Evolutionary conservation across 2,888 invertebrate species (phyloP).

Genomic region (Acrobeloides nanus): DNA sequence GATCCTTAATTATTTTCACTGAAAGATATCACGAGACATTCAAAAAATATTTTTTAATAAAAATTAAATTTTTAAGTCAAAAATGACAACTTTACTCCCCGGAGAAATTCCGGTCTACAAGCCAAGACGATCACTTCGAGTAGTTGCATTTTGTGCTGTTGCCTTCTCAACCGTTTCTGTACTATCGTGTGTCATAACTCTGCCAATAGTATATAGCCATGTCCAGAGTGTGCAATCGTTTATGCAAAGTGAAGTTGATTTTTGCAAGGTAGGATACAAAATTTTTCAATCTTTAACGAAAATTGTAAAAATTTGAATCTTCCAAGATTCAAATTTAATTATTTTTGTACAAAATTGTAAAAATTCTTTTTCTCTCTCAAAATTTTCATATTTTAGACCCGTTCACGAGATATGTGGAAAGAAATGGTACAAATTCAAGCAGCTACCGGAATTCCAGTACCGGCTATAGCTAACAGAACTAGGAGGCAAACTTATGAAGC

Average conservation of each 20-base stretch:
- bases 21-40: too few species aligned
- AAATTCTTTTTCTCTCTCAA: background rate
- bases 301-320: background rate
- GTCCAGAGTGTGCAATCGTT: conserved; percentile 51
- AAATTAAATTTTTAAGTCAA: too few species aligned
- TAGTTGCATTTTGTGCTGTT: conserved; percentile 50
- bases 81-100: too few species aligned
- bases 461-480: conserved; percentile 16
- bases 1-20: too few species aligned
- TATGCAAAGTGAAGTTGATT: conserved; percentile 54
- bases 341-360: background rate
- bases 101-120: too few species aligned
- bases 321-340: background rate
- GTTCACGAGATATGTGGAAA: conserved; percentile 53
- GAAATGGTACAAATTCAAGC: conserved; percentile 52
- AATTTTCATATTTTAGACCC: conserved; percentile 28
- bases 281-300: background rate
- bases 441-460: conserved; percentile 28
- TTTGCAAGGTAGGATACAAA: conserved; percentile 45
- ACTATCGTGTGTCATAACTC: conserved; percentile 48
- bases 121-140: conserved; percentile 36
- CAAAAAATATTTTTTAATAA: too few species aligned
- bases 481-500: conserved; percentile 26
- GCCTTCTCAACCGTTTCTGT: conserved; percentile 45
- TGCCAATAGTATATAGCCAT: conserved; percentile 53